Evolutionary conservation across 2,888 invertebrate genomes (phyloP).

Genomic region (Congeria kusceri): DNA sequence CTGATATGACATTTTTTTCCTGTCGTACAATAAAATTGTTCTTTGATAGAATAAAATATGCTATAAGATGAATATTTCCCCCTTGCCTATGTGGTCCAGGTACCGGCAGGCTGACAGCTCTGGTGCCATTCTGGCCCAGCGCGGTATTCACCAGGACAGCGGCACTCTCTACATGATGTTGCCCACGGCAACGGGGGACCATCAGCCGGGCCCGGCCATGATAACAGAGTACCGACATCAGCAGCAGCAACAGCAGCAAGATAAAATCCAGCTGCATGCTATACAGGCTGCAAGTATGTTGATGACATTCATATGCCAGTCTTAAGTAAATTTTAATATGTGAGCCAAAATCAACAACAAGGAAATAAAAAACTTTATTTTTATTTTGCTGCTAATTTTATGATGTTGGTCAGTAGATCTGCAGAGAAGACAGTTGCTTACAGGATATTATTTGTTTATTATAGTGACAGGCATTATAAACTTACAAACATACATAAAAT

Average conservation of each 20-base stretch:
- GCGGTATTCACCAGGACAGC: conserved; percentile 31
- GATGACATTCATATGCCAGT: background rate
- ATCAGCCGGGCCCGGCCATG: conserved; percentile 52
- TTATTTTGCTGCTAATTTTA: too few relatives aligned
- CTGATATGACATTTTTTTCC: too few relatives aligned
- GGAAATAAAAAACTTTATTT: too few relatives aligned
- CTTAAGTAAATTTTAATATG: background rate
- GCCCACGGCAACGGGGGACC: conserved; percentile 50
- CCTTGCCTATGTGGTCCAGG: background rate
- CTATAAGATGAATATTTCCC: too few relatives aligned
- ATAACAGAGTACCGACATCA: conserved; percentile 46
- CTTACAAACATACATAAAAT: too few relatives aligned
- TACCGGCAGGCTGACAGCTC: conserved; percentile 62
- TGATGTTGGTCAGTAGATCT: too few relatives aligned
- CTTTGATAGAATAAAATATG: too few relatives aligned
- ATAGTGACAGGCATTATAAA: too few relatives aligned
- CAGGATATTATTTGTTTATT: too few relatives aligned
- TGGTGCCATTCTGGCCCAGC: conserved; percentile 68
- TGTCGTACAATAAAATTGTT: too few relatives aligned
- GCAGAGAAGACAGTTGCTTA: too few relatives aligned
- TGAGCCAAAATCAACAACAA: background rate
- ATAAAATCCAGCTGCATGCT: conserved; percentile 25
- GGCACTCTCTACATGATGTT: conserved; percentile 51
- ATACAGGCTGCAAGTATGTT: conserved; percentile 25
- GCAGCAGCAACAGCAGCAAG: conserved; percentile 8